phyloP scores from a whole-genome alignment of 1,140 invertebrate genomes.

The Caerostris darwini region DNA sequence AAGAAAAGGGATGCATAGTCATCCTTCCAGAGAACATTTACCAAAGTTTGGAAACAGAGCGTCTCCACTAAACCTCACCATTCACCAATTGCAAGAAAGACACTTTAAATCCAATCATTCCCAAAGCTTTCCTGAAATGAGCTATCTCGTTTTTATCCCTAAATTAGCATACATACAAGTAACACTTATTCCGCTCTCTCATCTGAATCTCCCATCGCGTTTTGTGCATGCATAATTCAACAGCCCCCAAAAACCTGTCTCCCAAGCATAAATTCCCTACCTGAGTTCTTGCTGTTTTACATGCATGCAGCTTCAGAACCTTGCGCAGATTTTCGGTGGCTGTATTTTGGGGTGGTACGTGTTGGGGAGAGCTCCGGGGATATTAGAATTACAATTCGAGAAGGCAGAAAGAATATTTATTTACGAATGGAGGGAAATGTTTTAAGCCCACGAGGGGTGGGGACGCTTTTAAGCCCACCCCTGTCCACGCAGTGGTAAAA shows the following conservation, averaged over 20 bases:
- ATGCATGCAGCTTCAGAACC: slow-evolving; percentile 37
- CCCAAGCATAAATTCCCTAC: slow-evolving; percentile 36
- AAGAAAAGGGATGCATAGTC: no score
- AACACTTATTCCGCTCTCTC: slow-evolving; percentile 66
- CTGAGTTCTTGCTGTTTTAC: slow-evolving; percentile 62
- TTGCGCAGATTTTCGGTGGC: neutral
- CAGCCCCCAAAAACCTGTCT: slow-evolving; percentile 40
- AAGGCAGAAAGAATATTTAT: slow-evolving; percentile 61
- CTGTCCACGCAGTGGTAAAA: slow-evolving; percentile 36
- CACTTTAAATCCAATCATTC: slow-evolving; percentile 71
- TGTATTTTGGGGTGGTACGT: slow-evolving; percentile 44
- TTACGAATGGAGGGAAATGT: slow-evolving; percentile 56
- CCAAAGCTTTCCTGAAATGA: slow-evolving; percentile 65
- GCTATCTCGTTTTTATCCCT: slow-evolving; percentile 69
- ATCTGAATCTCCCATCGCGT: slow-evolving; percentile 47
- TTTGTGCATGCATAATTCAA: slow-evolving; percentile 68
- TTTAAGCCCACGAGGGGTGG: slow-evolving; percentile 35
- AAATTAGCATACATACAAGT: slow-evolving; percentile 75
- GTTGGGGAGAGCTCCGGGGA: slow-evolving; percentile 6
- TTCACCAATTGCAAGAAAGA: slow-evolving; percentile 37
- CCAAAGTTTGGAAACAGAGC: neutral
- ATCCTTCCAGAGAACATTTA: neutral
- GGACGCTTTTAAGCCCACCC: slow-evolving; percentile 24
- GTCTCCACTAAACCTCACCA: neutral
- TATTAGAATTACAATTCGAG: slow-evolving; percentile 71